Evolutionary conservation across 2,113 vertebrate species (phyloP).

Genomic region (Mixornis gularis): DNA sequence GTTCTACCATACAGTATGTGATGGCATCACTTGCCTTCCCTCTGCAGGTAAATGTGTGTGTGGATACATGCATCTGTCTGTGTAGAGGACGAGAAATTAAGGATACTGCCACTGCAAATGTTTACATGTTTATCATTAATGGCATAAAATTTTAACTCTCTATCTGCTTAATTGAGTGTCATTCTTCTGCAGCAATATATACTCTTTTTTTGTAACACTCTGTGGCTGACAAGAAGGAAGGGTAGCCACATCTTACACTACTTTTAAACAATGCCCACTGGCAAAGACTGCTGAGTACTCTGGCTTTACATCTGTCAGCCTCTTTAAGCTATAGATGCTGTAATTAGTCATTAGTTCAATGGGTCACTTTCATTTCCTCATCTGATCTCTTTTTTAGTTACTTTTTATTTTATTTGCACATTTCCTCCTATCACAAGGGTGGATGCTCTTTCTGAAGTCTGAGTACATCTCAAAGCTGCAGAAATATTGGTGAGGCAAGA

Average conservation of each 20-base stretch:
- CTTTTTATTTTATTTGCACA: not conserved
- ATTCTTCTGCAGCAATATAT: not conserved
- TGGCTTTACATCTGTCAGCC: not conserved
- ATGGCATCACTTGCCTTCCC: not conserved
- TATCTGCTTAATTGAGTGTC: not conserved
- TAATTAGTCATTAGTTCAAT: not conserved
- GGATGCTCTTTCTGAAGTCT: not conserved
- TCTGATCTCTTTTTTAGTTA: not conserved
- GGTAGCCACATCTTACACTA: not conserved
- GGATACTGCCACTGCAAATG: not conserved
- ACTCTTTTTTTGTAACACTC: not conserved
- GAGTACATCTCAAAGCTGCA: not conserved
- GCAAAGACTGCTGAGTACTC: not conserved
- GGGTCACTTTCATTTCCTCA: not conserved
- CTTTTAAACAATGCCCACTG: not conserved
- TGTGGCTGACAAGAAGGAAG: not conserved
- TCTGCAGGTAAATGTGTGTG: not conserved
- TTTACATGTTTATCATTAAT: not conserved
- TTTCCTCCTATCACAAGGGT: accelerated
- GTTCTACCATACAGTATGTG: not conserved
- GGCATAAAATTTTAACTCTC: not conserved
- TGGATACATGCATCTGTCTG: not conserved
- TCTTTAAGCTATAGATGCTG: not conserved
- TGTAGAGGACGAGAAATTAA: not conserved
- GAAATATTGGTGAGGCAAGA: not conserved